Conservation (phyloP, 2,888 invertebrate species). For the Lithophane ornitopus region DNA sequence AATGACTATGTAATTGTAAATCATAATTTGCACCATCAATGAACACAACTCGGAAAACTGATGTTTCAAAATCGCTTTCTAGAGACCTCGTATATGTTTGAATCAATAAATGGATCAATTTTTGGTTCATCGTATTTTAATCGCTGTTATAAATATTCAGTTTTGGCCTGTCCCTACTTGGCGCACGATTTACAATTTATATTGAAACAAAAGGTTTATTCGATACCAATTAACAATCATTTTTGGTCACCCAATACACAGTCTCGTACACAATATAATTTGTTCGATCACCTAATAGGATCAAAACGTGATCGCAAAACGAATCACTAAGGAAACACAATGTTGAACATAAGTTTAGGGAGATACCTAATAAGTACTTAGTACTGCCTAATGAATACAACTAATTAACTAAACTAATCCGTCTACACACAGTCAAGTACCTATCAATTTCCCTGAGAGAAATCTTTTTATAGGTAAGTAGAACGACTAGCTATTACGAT, state of each 20-base stretch:
- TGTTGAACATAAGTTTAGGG: neutral
- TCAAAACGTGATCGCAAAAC: neutral
- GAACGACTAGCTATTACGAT: neutral
- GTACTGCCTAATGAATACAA: neutral
- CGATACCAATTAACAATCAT: neutral
- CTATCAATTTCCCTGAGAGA: neutral
- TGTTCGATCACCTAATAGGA: neutral
- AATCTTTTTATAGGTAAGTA: neutral
- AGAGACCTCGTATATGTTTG: conserved; percentile 13
- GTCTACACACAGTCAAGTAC: neutral
- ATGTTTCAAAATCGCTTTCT: conserved; percentile 23
- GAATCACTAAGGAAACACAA: neutral
- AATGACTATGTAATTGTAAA: conserved; percentile 13
- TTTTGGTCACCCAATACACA: neutral
- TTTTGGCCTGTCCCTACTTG: neutral
- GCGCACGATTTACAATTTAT: neutral
- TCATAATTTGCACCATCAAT: conserved; percentile 2
- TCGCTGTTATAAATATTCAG: conserved; percentile 36
- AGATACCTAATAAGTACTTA: neutral
- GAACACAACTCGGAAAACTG: conserved; percentile 10
- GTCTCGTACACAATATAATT: neutral
- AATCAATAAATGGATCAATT: conserved; percentile 31
- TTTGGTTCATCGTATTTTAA: conserved; percentile 39
- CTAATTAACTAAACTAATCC: conserved; percentile 7
- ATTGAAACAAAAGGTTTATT: neutral